phyloP scores from a whole-genome alignment of 2,797 vertebrate species.

The Calcarius lapponicus region DNA sequence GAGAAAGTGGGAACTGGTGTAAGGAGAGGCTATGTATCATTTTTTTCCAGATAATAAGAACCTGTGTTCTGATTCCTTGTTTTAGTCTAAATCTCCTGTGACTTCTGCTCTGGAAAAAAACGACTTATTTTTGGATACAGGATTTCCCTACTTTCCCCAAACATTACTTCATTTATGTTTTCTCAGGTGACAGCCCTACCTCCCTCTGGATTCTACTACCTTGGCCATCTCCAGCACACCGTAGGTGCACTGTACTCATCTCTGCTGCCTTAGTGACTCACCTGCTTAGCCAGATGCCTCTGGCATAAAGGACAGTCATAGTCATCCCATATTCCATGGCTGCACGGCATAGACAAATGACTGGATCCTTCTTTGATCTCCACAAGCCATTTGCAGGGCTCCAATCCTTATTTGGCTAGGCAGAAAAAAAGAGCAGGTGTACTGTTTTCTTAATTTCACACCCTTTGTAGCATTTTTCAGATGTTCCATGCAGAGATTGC shows the following conservation, averaged over 20 bases:
- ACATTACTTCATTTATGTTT: conserved; percentile 60
- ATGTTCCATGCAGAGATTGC: background rate
- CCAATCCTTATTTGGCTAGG: background rate
- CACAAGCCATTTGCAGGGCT: background rate
- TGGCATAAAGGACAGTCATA: background rate
- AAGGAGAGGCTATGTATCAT: background rate
- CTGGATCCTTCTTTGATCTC: background rate
- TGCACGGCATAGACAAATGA: background rate
- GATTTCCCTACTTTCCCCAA: conserved; percentile 46
- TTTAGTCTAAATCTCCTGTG: background rate
- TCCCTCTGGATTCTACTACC: conserved; percentile 54
- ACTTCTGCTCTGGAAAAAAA: background rate
- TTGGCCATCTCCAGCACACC: conserved; percentile 40
- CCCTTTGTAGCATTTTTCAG: background rate
- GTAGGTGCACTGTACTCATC: background rate
- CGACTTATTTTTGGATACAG: background rate
- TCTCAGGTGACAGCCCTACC: conserved; percentile 40
- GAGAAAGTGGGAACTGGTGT: background rate
- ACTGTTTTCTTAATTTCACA: background rate
- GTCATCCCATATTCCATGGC: background rate
- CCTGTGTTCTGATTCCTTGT: background rate
- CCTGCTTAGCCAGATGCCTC: background rate
- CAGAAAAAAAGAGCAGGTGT: background rate
- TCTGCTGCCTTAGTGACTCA: conserved; percentile 1
- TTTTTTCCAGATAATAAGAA: background rate